Base-by-base conservation (phyloP, 2,888 invertebrate species). In the Crepidodera aurea region DNA sequence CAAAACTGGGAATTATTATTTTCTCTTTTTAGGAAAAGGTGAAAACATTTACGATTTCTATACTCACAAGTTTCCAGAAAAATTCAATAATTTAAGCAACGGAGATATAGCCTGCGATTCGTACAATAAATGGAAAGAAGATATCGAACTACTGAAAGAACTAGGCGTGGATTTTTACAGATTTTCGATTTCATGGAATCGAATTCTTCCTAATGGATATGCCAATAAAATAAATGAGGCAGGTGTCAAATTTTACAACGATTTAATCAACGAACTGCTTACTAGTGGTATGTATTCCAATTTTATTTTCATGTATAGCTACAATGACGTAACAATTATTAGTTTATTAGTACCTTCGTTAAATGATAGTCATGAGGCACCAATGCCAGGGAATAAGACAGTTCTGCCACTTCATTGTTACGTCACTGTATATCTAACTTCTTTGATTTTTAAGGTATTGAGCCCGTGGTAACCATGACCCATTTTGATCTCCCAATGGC, bases 211-310 rank as follows among this genome's bases (percentile, higher is more conserved):
- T 0, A 85, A 84, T 7, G 93, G 91, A 7, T 83, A 86, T 57
- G 83, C 85, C 8, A 86, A 88, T 71, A 76, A 85, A 13, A 82
- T 92, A 13, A 94, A 91, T 75, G 81, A 84, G 39, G 83, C 85
- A 1, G 94, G 92, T 12, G 83, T 94, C 7, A 81, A 86, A 59
- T 92, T 93, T 79, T 95, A 95, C 78, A 88, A 87, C 73, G 85
- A 88, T 68, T 79, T 94, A 39, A 89, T 94, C 53, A 83, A 91
- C 72, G 90, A 88, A 71, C 83, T 93, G n/a, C 2, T 22, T 22
- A 6, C 22, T 22, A 22, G 6, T 22, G 22, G 22, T 22, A 22
- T 22, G 22, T 22, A 22, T 22, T 22, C 2, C 22, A 22, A 4
- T 22, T 22, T 4, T 6, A 22, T 22, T 22, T 22, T 22, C n/a